Conservation (phyloP, 1,140 invertebrate genomes). For the Diprion similis region DNA sequence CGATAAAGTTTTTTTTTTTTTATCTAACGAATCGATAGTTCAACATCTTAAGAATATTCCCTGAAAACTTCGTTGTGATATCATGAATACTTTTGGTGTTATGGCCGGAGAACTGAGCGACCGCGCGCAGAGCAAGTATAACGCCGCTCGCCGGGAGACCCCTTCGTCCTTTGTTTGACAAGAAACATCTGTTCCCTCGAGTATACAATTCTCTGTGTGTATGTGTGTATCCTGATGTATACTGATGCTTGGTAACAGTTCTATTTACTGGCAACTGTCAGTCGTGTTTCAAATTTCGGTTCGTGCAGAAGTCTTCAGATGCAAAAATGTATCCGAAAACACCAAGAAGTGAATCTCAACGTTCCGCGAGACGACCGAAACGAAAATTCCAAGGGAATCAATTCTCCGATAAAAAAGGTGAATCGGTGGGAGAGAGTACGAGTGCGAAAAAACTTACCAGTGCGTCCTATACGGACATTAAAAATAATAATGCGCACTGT, state of each 20-base stretch:
- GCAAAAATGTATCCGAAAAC: no score
- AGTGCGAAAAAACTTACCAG: constrained; percentile 26
- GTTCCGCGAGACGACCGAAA: constrained; percentile 13
- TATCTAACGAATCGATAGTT: background rate
- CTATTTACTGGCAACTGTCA: no score
- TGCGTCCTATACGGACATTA: constrained; percentile 20
- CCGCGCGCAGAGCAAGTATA: no score
- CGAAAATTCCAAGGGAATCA: constrained; percentile 22
- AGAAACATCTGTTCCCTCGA: background rate
- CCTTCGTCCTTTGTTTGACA: background rate
- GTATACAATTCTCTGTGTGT: no score
- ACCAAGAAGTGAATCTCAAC: no score
- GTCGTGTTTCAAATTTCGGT: no score
- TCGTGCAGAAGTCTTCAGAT: no score
- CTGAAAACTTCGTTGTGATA: background rate
- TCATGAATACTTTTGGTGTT: background rate
- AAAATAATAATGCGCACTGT: constrained; percentile 20
- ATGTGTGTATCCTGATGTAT: no score
- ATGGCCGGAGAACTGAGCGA: background rate
- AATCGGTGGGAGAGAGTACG: constrained; percentile 16
- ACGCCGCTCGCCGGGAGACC: background rate
- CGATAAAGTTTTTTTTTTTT: background rate
- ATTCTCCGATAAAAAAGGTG: background rate
- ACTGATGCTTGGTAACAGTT: no score
- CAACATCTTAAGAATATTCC: constrained; percentile 2